These are phyloP conservation scores for Clarias platycephalus DNA, from an alignment of 2,797 vertebrate genomes.

Conservation along the genomic window DNA sequence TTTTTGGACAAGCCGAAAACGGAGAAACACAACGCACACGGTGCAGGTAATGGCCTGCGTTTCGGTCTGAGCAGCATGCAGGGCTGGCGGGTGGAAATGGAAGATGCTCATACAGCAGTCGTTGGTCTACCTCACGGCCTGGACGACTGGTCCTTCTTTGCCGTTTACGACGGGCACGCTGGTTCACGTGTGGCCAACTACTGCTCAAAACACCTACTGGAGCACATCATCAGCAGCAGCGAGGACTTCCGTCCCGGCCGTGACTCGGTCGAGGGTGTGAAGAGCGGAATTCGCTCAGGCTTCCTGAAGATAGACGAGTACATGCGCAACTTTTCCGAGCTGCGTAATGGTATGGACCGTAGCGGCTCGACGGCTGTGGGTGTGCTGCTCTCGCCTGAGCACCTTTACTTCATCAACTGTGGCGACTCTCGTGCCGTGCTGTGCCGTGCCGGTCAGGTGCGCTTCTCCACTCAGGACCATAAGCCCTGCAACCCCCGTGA, in stretches of 20 bases:
- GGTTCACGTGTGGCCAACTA: conserved; percentile 98
- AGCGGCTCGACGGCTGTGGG: conserved; percentile 98
- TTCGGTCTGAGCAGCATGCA: conserved; percentile 99
- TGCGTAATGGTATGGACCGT: conserved; percentile 97
- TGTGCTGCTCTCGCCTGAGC: conserved; percentile 90
- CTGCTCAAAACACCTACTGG: conserved; percentile 94
- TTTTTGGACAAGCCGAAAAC: conserved; percentile 99
- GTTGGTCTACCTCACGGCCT: conserved; percentile 95
- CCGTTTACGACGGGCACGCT: conserved; percentile 96
- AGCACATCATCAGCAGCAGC: conserved; percentile 92
- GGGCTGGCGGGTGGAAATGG: conserved; percentile 99
- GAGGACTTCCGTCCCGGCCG: conserved; percentile 84
- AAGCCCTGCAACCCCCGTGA: conserved; percentile 98
- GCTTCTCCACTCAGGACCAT: conserved; percentile 99
- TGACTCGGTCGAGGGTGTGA: conserved; percentile 90
- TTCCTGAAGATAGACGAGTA: conserved; percentile 99
- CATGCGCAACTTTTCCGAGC: conserved; percentile 98
- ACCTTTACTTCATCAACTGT: conserved; percentile 99
- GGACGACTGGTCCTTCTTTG: conserved; percentile 98
- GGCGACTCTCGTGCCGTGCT: conserved; percentile 96
- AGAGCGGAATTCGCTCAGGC: conserved; percentile 94
- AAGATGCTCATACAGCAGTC: conserved; percentile 97
- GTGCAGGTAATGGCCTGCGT: conserved; percentile 90
- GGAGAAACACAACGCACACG: conserved; percentile 96
- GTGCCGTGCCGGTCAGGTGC: conserved; percentile 88